These are phyloP conservation scores for Coluber constrictor DNA, from an alignment of 2,797 vertebrate species.

Conservation along the genomic window DNA sequence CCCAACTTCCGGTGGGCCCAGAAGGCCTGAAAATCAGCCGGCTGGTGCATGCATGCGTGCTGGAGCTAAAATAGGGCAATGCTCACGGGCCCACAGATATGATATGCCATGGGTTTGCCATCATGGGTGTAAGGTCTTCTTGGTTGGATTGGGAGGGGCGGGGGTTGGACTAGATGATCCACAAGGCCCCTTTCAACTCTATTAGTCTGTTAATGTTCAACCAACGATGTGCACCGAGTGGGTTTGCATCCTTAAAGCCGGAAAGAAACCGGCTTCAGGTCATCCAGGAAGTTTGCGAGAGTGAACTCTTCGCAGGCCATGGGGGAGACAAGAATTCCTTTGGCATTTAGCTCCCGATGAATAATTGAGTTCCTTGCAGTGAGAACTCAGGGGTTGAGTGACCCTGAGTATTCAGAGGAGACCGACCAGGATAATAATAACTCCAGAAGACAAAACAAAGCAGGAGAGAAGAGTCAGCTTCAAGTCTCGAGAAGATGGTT, in stretches of 20 bases:
- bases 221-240: too few species aligned
- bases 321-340: not conserved
- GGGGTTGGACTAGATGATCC: not conserved
- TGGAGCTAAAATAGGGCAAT: too few species aligned
- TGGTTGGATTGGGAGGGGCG: too few species aligned
- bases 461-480: not conserved
- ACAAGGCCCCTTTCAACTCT: not conserved
- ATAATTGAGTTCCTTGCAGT: not conserved
- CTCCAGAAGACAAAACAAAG: conserved; percentile 17
- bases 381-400: conserved; percentile 9
- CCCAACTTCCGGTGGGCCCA: too few species aligned
- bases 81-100: too few species aligned
- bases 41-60: too few species aligned
- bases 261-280: not conserved
- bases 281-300: not conserved
- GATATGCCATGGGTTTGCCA: too few species aligned
- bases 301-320: too few species aligned
- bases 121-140: too few species aligned
- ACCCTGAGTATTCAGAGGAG: conserved; percentile 5
- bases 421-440: conserved; percentile 11
- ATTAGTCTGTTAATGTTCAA: not conserved
- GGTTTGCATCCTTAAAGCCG: not conserved
- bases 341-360: not conserved
- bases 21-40: too few species aligned
- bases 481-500: not conserved